These are phyloP conservation scores for Typhlichthys subterraneus DNA, from an alignment of 2,797 vertebrate genomes.

Conservation along the genomic window DNA sequence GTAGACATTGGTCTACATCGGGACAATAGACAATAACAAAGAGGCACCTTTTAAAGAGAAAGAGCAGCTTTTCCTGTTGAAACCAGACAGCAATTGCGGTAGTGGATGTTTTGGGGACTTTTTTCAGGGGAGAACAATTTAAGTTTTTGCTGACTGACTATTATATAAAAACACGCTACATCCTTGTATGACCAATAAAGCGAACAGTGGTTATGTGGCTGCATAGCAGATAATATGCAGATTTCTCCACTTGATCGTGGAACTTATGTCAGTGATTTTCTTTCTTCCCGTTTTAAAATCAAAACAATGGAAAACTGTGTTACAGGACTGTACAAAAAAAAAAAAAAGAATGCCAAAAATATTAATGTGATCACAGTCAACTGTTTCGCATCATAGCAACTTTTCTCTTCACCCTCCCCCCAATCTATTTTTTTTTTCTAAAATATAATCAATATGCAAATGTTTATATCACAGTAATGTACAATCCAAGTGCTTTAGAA, in stretches of 20 bases:
- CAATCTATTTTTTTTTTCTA: conserved; percentile 69
- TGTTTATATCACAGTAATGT: conserved; percentile 82
- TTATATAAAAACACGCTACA: conserved; percentile 38
- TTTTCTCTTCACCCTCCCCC: conserved; percentile 54
- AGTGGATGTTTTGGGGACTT: conserved; percentile 25
- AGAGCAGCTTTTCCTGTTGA: conserved; percentile 65
- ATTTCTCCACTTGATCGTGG: conserved; percentile 45
- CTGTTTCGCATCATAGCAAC: conserved; percentile 46
- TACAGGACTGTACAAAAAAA: conserved; percentile 68
- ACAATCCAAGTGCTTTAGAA: conserved; percentile 83
- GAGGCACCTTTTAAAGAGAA: conserved; percentile 71
- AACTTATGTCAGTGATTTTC: conserved; percentile 23
- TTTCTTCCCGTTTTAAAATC: conserved; percentile 40
- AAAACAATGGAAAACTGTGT: conserved; percentile 35
- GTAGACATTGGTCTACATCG: conserved; percentile 49
- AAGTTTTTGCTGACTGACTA: conserved; percentile 23
- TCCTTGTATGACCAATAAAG: conserved; percentile 63
- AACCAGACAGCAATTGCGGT: conserved; percentile 49
- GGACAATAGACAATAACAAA: conserved; percentile 67
- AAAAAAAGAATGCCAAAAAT: conserved; percentile 29
- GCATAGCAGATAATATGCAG: conserved; percentile 60
- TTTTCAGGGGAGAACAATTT: conserved; percentile 36
- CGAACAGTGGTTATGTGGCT: conserved; percentile 50
- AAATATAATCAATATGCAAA: conserved; percentile 83
- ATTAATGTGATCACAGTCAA: conserved; percentile 46